Evolutionary conservation across 1,140 invertebrate species (phyloP), one percentile per base, ranked within the genome.

Genomic region (Daktulosphaira vitifoliae): DNA sequence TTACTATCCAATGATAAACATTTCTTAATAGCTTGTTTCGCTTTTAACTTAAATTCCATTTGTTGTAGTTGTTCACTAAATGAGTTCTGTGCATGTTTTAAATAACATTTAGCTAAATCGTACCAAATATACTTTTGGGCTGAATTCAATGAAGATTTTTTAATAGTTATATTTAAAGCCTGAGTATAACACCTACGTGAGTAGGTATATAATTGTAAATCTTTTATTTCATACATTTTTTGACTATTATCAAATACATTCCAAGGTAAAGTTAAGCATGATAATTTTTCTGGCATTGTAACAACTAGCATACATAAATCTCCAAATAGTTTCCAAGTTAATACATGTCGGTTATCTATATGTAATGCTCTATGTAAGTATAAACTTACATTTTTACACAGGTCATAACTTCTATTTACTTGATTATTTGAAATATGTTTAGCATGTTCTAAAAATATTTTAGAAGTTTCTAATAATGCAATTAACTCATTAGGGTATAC

Each of bases 91-190:
- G 39, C 39, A 26, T 59, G 37, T 29, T 13, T 29, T 38, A 44
- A 26, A 22, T 59, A 59, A 59, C 54, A 59, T 25, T 29, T 59
- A 2, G 54, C 54, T 46, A 59, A 16, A 26, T 59, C 54, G 9
- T 59, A 20, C 54, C 54, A 59, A 5, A 59, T 29, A 18, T 59
- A 59, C n/a, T 59, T 59, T 44, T 59, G 54, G 2, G 39, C 54
- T 18, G 22, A 0, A 46, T 46, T 59, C 20, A 59, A 59, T 1
- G n/a, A 15, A n/a, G 16, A 5, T 13, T 44, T 59, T 44, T 46
- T 59, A 11, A 22, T 22, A 11, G 39, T 59, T 16, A 46, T 18
- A 46, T 29, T 59, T 44, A 59, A 46, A 11, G 54, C 54, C 18
- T 44, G 54, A 22, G 54, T 25, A 44, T 59, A 59, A 46, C 54